phyloP scores from a whole-genome alignment of 2,888 invertebrate genomes.

The Chrysodeixis includens region DNA sequence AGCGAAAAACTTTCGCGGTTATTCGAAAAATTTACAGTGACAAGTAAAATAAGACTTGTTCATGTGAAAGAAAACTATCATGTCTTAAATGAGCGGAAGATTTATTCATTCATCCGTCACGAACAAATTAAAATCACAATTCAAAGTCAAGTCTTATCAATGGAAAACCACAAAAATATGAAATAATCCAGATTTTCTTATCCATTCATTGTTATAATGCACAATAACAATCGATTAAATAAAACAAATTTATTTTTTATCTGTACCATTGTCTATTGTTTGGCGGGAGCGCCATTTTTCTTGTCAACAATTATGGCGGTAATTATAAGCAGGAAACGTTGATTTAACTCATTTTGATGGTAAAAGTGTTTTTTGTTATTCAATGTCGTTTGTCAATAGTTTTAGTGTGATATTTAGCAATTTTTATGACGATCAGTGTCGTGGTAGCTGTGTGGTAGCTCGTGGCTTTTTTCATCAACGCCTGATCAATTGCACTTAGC shows the following conservation, averaged over 20 bases:
- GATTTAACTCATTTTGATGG: constrained; percentile 50
- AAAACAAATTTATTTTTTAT: constrained; percentile 60
- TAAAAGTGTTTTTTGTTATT: constrained; percentile 50
- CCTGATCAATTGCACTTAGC: background rate
- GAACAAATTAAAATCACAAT: background rate
- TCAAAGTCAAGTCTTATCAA: background rate
- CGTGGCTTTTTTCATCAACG: background rate
- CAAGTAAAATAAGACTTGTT: too few relatives aligned
- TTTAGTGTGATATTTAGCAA: background rate
- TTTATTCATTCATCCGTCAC: background rate
- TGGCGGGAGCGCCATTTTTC: constrained; percentile 59
- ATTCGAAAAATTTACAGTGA: too few relatives aligned
- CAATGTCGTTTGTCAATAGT: background rate
- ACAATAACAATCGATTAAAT: constrained; percentile 53
- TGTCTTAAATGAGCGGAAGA: too few relatives aligned
- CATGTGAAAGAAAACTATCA: too few relatives aligned
- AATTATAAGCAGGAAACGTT: constrained; percentile 60
- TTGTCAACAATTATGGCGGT: constrained; percentile 45
- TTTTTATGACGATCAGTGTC: background rate
- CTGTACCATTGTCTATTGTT: constrained; percentile 65
- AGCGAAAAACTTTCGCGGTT: too few relatives aligned
- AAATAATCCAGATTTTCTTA: constrained; percentile 40
- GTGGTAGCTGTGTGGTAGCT: too few relatives aligned
- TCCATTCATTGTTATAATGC: constrained; percentile 53
- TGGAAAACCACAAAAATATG: constrained; percentile 25